phyloP scores from a whole-genome alignment of 2,113 vertebrate genomes.

The Leucopsar rothschildi region DNA sequence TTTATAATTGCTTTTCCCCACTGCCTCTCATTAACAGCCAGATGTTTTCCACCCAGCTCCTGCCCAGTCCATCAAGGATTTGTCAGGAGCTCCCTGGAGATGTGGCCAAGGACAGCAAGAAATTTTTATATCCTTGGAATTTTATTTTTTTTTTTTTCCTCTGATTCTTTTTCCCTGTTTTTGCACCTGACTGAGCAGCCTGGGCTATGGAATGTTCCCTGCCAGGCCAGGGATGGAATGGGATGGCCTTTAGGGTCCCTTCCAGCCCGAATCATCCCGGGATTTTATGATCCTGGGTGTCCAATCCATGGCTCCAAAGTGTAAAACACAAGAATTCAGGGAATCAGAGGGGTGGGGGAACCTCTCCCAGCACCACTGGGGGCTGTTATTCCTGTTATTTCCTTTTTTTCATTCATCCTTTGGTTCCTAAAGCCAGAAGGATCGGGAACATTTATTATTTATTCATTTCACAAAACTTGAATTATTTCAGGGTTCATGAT shows the following conservation, averaged over 20 bases:
- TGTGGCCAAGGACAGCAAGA: background rate
- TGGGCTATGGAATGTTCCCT: background rate
- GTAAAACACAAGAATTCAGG: background rate
- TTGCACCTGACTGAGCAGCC: background rate
- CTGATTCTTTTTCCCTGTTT: background rate
- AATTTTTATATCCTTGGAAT: background rate
- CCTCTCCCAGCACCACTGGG: background rate
- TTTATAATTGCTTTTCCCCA: background rate
- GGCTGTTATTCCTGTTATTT: background rate
- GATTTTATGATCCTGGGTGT: background rate
- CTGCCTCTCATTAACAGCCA: background rate
- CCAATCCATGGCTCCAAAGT: background rate
- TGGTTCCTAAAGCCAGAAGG: background rate
- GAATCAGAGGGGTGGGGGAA: background rate
- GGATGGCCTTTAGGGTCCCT: background rate
- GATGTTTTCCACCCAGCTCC: background rate
- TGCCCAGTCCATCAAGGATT: background rate
- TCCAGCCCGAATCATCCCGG: background rate
- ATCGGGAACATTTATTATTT: background rate
- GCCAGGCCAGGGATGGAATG: background rate
- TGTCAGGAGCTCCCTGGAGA: background rate
- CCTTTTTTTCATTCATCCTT: background rate
- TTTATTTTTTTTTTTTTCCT: background rate
- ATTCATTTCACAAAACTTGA: background rate
- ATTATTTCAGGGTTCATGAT: background rate